Conservation (phyloP, 2,888 invertebrate species). For the Mesorhabditis spiculigera region DNA sequence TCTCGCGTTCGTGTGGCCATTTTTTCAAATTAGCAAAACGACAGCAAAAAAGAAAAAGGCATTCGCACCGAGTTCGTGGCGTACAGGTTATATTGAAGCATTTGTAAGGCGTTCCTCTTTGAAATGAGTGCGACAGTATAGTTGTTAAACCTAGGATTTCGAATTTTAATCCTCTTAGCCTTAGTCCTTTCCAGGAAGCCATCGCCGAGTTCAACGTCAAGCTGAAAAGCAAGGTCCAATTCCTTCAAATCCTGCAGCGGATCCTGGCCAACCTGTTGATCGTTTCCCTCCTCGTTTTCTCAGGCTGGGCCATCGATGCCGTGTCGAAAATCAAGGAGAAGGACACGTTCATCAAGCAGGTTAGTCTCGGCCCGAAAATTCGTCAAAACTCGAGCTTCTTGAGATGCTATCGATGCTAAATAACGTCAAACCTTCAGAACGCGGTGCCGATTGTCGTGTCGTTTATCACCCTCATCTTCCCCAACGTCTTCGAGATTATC, state of each 20-base stretch:
- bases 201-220: conserved; percentile 77
- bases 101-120: too few species aligned
- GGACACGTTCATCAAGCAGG: conserved; percentile 48
- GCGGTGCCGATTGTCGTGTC: conserved; percentile 80
- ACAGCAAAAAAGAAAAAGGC: neutral
- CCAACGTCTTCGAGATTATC: conserved; percentile 80
- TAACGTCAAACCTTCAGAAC: too few species aligned
- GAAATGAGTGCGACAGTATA: too few species aligned
- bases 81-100: too few species aligned
- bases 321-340: conserved; percentile 69
- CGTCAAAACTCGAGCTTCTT: too few species aligned
- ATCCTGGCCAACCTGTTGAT: conserved; percentile 81
- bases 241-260: conserved; percentile 65
- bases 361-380: too few species aligned
- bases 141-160: neutral
- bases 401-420: too few species aligned
- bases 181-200: conserved; percentile 58
- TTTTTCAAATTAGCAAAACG: neutral
- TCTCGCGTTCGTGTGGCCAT: neutral
- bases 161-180: neutral
- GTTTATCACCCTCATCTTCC: conserved; percentile 80
- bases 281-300: conserved; percentile 73
- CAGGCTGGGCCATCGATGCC: conserved; percentile 73
- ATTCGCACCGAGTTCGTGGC: too few species aligned
- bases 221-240: conserved; percentile 68